Evolutionary conservation across 2,797 vertebrate species (phyloP), one percentile per base, ranked within the genome.

Genomic region (Chromis chromis): DNA sequence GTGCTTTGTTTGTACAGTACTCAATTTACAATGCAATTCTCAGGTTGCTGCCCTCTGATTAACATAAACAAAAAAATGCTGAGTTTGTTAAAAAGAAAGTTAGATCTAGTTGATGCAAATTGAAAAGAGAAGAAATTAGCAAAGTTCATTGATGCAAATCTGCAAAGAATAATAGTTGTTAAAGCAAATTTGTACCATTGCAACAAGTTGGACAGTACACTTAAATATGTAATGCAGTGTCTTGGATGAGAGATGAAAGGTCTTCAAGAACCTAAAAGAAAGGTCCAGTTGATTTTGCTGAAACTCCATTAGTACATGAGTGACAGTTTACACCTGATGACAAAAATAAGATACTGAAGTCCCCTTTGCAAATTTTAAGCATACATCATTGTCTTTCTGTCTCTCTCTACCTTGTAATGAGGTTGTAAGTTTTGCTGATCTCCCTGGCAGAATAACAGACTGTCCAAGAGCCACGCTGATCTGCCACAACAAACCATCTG

Each of bases 361-460:
- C 11, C 11, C 39, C 12, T 16, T n/a, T 42, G 12, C 4, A 42
- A 4, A 16, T 16, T 16, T 36, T 36, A 36, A 36, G 33, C 9
- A 36, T 36, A 31, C 1, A 6, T 36, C 33, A 36, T 36, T 11
- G 9, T 36, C 33, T 42, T 48, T 2, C 21, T 66, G 25, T 33
- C 68, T 27, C 19, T 57, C 14, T 28, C 46, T 54, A 7, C 16
- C 54, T 76, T 59, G 19, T 56, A 58, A 71, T 78, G 28, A 81
- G 72, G 48, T 14, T 50, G 39, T 73, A 75, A 82, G 14, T 72
- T 24, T 12, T 7, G 5, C 46, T 74, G 58, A 79, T 76, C 66
- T 78, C 28, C 10, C n/a, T 55, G 42, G 52, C 40, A 59, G 21
- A 73, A 42, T 54, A 56, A 62, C 50, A 80, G 59, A 48, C 70